A percentile compares a stretch with the other conserved stretches of the same genome.
These are phyloP conservation scores for Yponomeuta malinellus DNA, from an alignment of 2,888 invertebrate genomes.

Conservation along the genomic window DNA sequence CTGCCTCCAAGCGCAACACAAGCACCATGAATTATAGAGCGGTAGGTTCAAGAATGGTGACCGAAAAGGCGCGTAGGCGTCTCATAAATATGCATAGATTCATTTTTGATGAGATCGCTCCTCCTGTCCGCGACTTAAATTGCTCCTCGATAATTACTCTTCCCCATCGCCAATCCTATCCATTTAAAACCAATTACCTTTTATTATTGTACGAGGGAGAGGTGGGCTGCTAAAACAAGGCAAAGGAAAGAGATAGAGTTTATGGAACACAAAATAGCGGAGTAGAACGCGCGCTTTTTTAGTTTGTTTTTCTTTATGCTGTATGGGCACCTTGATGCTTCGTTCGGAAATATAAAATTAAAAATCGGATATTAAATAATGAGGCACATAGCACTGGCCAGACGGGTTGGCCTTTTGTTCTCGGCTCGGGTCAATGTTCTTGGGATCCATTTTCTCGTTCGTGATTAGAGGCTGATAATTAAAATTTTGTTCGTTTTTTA, in stretches of 20 bases:
- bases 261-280: slow-evolving; percentile 41
- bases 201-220: slow-evolving; percentile 59
- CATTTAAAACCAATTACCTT: slow-evolving; percentile 74
- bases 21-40: background rate
- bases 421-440: slow-evolving; percentile 46
- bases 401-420: slow-evolving; percentile 56
- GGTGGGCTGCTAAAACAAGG: slow-evolving; percentile 24
- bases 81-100: slow-evolving; percentile 60
- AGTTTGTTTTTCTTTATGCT: slow-evolving; percentile 37
- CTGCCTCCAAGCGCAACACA: background rate
- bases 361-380: slow-evolving; percentile 48
- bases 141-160: slow-evolving; percentile 51
- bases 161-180: slow-evolving; percentile 67
- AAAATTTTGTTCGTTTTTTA: slow-evolving; percentile 40
- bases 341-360: slow-evolving; percentile 63
- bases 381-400: slow-evolving; percentile 52
- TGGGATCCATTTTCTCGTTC: slow-evolving; percentile 29
- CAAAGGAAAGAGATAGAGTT: slow-evolving; percentile 40
- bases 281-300: slow-evolving; percentile 28
- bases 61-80: slow-evolving; percentile 24
- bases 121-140: slow-evolving; percentile 46
- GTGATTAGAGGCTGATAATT: slow-evolving; percentile 38
- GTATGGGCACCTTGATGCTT: slow-evolving; percentile 44
- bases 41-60: background rate
- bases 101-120: slow-evolving; percentile 50